These are phyloP conservation scores for Lacanobia wlatinum DNA, from an alignment of 2,888 invertebrate genomes.

Conservation along the genomic window DNA sequence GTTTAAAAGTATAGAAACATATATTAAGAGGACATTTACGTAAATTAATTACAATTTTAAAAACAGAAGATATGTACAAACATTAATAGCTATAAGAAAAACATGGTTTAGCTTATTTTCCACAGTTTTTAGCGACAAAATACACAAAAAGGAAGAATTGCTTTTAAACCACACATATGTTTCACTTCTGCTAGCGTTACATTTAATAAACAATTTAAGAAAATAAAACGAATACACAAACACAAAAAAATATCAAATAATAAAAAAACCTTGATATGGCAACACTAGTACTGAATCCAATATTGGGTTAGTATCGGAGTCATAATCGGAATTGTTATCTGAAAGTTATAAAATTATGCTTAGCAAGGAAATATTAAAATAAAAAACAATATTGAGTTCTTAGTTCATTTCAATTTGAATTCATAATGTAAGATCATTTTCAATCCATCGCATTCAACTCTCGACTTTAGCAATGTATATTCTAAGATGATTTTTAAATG, in stretches of 20 bases:
- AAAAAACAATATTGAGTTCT: background rate
- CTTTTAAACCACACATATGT: background rate
- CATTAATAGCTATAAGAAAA: conserved; percentile 9
- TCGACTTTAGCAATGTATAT: background rate
- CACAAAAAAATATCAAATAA: conserved; percentile 28
- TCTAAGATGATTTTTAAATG: background rate
- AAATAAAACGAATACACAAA: conserved; percentile 15
- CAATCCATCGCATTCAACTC: background rate
- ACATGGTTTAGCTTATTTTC: background rate
- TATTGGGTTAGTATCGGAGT: conserved; percentile 26
- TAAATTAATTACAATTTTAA: too few relatives aligned
- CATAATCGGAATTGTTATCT: conserved; percentile 25
- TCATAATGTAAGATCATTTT: background rate
- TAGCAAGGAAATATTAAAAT: background rate
- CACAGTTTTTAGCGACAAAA: conserved; percentile 33
- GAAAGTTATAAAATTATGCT: conserved; percentile 38
- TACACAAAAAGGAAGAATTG: background rate
- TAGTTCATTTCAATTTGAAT: background rate
- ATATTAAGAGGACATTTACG: too few relatives aligned
- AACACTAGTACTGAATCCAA: conserved; percentile 32
- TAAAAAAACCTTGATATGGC: conserved; percentile 51
- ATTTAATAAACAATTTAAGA: conserved; percentile 1
- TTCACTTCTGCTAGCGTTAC: conserved; percentile 11
- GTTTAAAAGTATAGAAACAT: too few relatives aligned
- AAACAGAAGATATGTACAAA: conserved; percentile 25